Conservation (phyloP, 35 echinoderm and acorn worm species). For the Heliocidaris erythrogramma region DNA sequence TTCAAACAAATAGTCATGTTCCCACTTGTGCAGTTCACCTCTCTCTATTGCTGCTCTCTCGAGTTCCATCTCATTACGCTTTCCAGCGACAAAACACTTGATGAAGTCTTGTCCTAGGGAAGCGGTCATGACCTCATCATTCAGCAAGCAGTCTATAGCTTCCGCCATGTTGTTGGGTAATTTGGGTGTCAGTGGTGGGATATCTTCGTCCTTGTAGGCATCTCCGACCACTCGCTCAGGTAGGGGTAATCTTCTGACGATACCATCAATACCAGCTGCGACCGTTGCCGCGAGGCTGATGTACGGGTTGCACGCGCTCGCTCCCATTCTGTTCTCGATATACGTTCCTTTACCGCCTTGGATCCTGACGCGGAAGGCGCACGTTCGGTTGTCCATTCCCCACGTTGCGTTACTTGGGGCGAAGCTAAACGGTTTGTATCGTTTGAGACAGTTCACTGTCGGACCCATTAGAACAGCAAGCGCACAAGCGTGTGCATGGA, state of each 20-base stretch:
- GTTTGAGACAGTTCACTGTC: conserved; percentile 55
- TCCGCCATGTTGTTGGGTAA: conserved; percentile 31
- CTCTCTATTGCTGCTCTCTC: conserved; percentile 17
- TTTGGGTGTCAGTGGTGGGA: conserved; percentile 38
- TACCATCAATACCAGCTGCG: conserved; percentile 63
- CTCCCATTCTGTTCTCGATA: conserved; percentile 58
- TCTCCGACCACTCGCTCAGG: conserved; percentile 29
- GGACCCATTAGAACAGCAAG: conserved; percentile 32
- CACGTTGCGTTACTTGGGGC: conserved; percentile 45
- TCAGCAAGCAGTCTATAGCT: not conserved
- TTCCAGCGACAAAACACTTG: conserved; percentile 45
- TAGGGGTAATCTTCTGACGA: conserved; percentile 31
- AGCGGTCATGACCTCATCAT: not conserved
- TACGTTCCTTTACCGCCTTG: conserved; percentile 43
- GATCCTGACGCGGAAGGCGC: conserved; percentile 50
- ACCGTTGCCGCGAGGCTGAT: conserved; percentile 56
- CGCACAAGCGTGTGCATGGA: conserved; percentile 47
- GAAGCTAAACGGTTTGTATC: conserved; percentile 49
- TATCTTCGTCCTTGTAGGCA: conserved; percentile 40
- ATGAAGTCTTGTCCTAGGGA: conserved; percentile 36
- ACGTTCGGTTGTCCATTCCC: conserved; percentile 59
- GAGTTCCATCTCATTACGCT: conserved; percentile 32
- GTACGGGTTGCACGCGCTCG: conserved; percentile 46
- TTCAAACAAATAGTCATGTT: conserved; percentile 33
- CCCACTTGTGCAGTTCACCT: conserved; percentile 27